A percentile compares a stretch with the other conserved stretches of the same genome.
Conservation (phyloP, 2,113 vertebrate genomes). For the Clarias macrocephalus region DNA sequence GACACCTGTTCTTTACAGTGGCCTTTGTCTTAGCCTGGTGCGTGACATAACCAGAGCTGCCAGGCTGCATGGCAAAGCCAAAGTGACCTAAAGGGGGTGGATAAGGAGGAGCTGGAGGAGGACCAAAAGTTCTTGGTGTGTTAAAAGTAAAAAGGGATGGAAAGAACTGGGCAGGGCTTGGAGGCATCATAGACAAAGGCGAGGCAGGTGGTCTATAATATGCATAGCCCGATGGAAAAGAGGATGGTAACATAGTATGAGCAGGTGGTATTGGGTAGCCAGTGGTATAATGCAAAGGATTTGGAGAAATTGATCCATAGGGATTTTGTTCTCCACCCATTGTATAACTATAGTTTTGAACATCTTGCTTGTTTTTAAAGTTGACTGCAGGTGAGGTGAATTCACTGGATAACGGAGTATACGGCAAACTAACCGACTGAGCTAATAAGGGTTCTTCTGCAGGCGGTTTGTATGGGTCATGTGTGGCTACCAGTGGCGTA, state of each 20-base stretch:
- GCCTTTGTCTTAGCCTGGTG: conserved; percentile 5
- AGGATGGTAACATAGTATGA: not conserved
- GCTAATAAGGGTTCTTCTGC: conserved; percentile 1
- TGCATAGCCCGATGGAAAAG: conserved; percentile 16
- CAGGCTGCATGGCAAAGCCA: conserved; percentile 2
- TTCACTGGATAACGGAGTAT: not conserved
- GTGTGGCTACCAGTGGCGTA: conserved; percentile 50
- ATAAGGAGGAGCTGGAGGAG: conserved; percentile 39
- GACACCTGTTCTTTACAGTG: conserved; percentile 69
- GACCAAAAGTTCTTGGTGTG: conserved; percentile 12
- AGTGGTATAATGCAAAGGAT: conserved; percentile 3
- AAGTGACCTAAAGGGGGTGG: conserved; percentile 38
- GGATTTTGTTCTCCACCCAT: conserved; percentile 14
- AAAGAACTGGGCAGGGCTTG: conserved; percentile 13
- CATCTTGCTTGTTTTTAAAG: not conserved
- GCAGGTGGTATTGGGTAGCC: not conserved
- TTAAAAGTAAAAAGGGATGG: not conserved
- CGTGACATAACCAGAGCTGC: not conserved
- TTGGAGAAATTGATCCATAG: conserved; percentile 13
- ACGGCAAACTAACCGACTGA: conserved; percentile 18
- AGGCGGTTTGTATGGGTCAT: conserved; percentile 59
- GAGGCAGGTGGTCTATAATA: not conserved
- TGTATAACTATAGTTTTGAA: not conserved
- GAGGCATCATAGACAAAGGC: not conserved
- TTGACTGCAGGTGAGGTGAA: not conserved